A percentile compares a stretch with the other conserved stretches of the same genome.
phyloP scores from a whole-genome alignment of 2,113 vertebrate species.

The Okapia johnstoni region DNA sequence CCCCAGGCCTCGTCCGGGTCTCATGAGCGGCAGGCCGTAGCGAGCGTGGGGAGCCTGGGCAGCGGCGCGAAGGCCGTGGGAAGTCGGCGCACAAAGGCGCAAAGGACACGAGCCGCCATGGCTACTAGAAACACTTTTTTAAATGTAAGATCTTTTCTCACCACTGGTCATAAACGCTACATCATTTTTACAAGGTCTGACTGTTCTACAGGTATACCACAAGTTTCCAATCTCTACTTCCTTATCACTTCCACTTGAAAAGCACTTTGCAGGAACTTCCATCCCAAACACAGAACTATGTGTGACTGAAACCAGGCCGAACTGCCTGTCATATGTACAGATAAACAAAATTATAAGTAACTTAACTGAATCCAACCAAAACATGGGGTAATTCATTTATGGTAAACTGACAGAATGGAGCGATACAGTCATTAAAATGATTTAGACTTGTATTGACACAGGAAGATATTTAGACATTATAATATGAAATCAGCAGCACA shows the following conservation, averaged over 20 bases:
- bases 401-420: background rate
- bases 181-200: background rate
- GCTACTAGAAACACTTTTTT: slow-evolving; percentile 11
- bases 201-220: background rate
- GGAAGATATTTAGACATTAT: background rate
- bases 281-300: background rate
- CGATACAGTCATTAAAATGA: background rate
- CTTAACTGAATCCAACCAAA: background rate
- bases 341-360: background rate
- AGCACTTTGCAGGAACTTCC: background rate
- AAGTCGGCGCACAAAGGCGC: slow-evolving; percentile 79
- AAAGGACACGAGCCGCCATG: slow-evolving; percentile 92
- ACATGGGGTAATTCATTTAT: background rate
- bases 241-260: background rate
- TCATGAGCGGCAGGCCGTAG: background rate
- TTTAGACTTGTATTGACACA: background rate
- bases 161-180: background rate
- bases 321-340: background rate
- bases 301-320: background rate
- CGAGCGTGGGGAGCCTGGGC: slow-evolving; percentile 11
- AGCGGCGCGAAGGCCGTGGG: slow-evolving; percentile 42
- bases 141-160: background rate
- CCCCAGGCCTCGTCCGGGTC: background rate
- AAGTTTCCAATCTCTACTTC: background rate
- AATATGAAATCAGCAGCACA: background rate